A percentile compares a stretch with the other conserved stretches of the same genome.
Evolutionary conservation across 1,140 invertebrate species (phyloP).

Genomic region (Carcinoscorpius rotundicauda): DNA sequence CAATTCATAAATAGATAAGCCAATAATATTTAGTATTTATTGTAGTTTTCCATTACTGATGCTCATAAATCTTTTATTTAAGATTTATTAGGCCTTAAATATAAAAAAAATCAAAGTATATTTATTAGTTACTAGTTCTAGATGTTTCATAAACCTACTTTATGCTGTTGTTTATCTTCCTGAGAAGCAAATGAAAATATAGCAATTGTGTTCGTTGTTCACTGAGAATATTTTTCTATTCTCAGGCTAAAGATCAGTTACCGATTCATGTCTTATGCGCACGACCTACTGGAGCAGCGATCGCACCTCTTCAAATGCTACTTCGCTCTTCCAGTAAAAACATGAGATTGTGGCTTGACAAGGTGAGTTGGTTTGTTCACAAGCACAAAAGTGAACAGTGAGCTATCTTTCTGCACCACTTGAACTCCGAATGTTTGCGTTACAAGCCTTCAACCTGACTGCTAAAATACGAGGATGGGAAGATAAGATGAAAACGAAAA

Average conservation of each 20-base stretch:
- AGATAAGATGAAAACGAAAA: too few relatives aligned
- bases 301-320: slow-evolving; percentile 71
- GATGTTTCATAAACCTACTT: too few relatives aligned
- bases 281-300: slow-evolving; percentile 73
- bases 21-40: too few relatives aligned
- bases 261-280: slow-evolving; percentile 82
- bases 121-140: neutral
- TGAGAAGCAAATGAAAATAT: neutral
- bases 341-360: slow-evolving; percentile 66
- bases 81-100: neutral
- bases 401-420: too few relatives aligned
- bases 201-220: neutral
- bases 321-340: slow-evolving; percentile 74
- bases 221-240: neutral
- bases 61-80: neutral
- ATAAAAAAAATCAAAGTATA: neutral
- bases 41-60: neutral
- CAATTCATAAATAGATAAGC: too few relatives aligned
- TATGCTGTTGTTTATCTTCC: too few relatives aligned
- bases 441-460: too few relatives aligned
- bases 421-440: too few relatives aligned
- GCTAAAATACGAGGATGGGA: too few relatives aligned
- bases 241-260: slow-evolving; percentile 54
- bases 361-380: slow-evolving; percentile 46
- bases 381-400: too few relatives aligned